Base-by-base conservation (phyloP, 1,140 invertebrate species). In the Drosophila bifasciata region DNA sequence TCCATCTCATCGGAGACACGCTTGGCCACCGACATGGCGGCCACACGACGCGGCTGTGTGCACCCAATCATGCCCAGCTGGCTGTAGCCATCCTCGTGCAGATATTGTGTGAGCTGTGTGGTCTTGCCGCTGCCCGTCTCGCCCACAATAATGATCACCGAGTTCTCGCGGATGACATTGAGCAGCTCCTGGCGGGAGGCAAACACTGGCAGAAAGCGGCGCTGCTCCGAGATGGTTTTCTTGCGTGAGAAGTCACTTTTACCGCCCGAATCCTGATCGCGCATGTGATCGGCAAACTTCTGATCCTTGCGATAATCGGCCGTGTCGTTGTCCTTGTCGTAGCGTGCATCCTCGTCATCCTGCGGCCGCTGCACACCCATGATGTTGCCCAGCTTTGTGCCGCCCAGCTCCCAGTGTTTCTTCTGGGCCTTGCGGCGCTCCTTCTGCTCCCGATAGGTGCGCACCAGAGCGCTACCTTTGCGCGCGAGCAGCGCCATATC, bases 51-150 rank as follows among this genome's bases (percentile, higher is more conserved):
- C 0, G 99, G 98, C 89, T 96, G 95, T 0, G 98, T 99, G 91
- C 98, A 99, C 0, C 98, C 99, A 69, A 99, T 97, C 94, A 98
- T 97, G 7, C 98, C 98, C 74, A 95, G 94, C 69, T 94, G 94
- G 74, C 97, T 98, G 92, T 98, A 99, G 1, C 98, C 98, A 79
- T 99, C 98, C 93, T 99, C 99, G 91, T 99, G 97, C 3, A 99
- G 93, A 91, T 99, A 99, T 91, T 99, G 99, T 0, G 98, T 99
- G n/a, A 99, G 93, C 91, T 99, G 99, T 1, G 91, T 91, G 1
- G 99, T 99, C 92, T 99, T 99, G 44, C 99, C 99, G 84, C 97
- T 98, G 13, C 99, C 99, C 17, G 99, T 99, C 93, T 99, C 99
- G 79, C 99, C 97, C 0, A 99, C 97, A 85, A 99, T 98, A 70